A percentile compares a stretch with the other conserved stretches of the same genome.
These are phyloP conservation scores for Tetramorium parvispinum DNA, from an alignment of 1,140 invertebrate species.

Conservation along the genomic window DNA sequence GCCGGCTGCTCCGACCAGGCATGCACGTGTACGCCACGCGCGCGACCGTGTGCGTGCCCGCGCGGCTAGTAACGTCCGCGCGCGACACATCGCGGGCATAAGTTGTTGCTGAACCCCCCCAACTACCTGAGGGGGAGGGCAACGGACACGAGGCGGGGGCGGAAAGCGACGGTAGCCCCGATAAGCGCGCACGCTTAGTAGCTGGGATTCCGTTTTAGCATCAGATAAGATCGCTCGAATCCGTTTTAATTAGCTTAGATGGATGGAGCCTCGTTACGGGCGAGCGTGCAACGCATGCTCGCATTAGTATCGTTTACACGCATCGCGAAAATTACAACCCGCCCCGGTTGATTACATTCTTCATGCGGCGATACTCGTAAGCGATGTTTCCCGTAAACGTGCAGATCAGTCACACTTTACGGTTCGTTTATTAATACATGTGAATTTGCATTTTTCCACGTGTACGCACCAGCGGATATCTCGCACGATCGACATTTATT, in stretches of 20 bases:
- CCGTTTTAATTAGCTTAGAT: constrained; percentile 65
- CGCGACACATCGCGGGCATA: not conserved
- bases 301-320: constrained; percentile 49
- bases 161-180: constrained; percentile 3
- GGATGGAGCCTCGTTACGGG: not conserved
- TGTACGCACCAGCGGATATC: not conserved
- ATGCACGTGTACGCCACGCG: constrained; percentile 64
- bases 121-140: not conserved
- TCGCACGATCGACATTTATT: not conserved
- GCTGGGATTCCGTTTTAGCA: constrained; percentile 27
- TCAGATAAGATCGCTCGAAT: constrained; percentile 54
- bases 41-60: constrained; percentile 4
- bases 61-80: constrained; percentile 30
- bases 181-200: not conserved
- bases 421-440: constrained; percentile 5
- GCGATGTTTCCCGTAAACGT: constrained; percentile 40
- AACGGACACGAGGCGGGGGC: not conserved
- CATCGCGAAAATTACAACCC: constrained; percentile 39
- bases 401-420: constrained; percentile 27
- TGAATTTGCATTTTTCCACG: constrained; percentile 4
- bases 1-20: not conserved
- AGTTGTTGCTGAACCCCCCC: not conserved
- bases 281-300: constrained; percentile 17
- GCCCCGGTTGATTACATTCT: constrained; percentile 44
- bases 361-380: not conserved